Base-by-base conservation (phyloP, 2,888 invertebrate genomes). In the Horisme vitalbata region DNA sequence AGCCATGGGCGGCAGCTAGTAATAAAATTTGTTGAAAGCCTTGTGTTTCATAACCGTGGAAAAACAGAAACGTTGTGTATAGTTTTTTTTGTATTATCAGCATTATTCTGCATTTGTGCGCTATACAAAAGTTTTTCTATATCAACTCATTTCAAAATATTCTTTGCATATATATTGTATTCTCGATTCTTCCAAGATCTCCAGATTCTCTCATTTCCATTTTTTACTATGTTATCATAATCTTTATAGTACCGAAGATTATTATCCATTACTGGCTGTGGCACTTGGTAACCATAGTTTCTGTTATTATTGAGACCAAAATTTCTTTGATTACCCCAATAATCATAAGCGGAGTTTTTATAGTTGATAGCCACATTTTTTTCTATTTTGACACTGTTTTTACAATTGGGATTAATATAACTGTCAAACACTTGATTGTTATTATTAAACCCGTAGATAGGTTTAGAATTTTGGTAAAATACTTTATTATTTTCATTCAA, bases 121-220 rank as follows among this genome's bases (percentile, higher is more conserved):
- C 18, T 6, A 27, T 15, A 15, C 20, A 27, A 11, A 1, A 21
- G 10, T 1, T 27, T 3, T 3, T 27, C 11, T 4, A 11, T 33
- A 2, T 10, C 9, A 4, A 38, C 6, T 30, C 12, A 11, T 7
- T 38, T 28, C 9, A 38, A 2, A 9, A 12, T 33, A 4, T 31
- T 23, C 23, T 24, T 34, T 0, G 45, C 15, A 33, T 45, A 28
- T 8, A 38, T 15, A 5, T 18, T 12, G 5, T 38, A 45, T 10
- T 38, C 28, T 7, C 33, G 38, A 12, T 56, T 56, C 11, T 37
- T 46, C 63, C 63, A 65, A 14, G 47, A 44, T 26, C 57, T 54
- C 57, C 59, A 60, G 13, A 61, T 46, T 56, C 33, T 53, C n/a
- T 46, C 15, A 24, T 3, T 43, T 4, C 11, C 34, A 8, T 34